Percentiles rank a stretch among this genome's conserved stretches.
Conservation (phyloP, 1,140 invertebrate species). For the Pygmarrhopalites habei region DNA sequence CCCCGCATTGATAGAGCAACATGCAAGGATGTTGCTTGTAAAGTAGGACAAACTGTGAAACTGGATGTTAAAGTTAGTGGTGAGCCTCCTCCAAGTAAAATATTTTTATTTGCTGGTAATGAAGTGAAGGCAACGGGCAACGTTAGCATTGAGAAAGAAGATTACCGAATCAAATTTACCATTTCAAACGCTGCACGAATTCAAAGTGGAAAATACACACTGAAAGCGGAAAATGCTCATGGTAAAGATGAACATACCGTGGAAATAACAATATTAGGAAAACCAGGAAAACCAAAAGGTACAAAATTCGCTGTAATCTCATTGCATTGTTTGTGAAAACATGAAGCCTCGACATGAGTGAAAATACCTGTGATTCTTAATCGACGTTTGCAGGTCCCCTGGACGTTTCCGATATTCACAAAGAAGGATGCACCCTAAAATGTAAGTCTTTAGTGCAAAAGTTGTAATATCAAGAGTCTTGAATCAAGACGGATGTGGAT, state of each 20-base stretch:
- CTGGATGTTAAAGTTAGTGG: slow-evolving; percentile 82
- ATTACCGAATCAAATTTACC: slow-evolving; percentile 75
- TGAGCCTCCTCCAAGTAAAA: slow-evolving; percentile 68
- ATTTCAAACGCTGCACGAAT: slow-evolving; percentile 70
- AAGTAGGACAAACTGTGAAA: slow-evolving; percentile 75
- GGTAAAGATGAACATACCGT: slow-evolving; percentile 82
- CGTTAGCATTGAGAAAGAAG: slow-evolving; percentile 71
- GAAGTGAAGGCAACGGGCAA: slow-evolving; percentile 58
- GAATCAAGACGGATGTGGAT: no score
- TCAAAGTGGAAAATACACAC: slow-evolving; percentile 84
- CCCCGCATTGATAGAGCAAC: slow-evolving; percentile 87
- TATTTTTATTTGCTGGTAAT: slow-evolving; percentile 76
- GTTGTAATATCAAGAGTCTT: no score
- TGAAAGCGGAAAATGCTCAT: slow-evolving; percentile 80
- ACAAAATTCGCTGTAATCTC: slow-evolving; percentile 79
- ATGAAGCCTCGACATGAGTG: no score
- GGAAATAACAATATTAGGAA: slow-evolving; percentile 81
- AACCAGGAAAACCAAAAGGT: slow-evolving; percentile 62
- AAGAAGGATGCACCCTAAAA: slow-evolving; percentile 76
- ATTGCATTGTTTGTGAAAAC: no score
- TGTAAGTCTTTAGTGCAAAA: no score
- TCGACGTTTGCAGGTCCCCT: no score
- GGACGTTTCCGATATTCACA: slow-evolving; percentile 69
- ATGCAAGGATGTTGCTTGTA: slow-evolving; percentile 75
- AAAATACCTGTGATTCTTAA: no score